Evolutionary conservation across 2,113 vertebrate species (phyloP).

Genomic region (Sporophila hypoxantha): DNA sequence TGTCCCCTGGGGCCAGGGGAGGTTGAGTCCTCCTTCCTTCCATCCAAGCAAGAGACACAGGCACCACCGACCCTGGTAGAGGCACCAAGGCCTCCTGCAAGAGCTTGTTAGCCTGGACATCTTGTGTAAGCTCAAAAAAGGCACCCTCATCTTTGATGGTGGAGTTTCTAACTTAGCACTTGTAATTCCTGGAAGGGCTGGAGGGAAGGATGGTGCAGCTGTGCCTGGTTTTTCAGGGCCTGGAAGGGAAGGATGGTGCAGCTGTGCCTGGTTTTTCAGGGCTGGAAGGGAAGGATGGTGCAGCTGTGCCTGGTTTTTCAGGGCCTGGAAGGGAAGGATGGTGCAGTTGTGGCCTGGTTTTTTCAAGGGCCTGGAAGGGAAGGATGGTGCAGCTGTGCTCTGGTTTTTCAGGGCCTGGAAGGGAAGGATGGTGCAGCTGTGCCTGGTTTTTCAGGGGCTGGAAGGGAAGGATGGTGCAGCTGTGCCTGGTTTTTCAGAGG

Average conservation of each 20-base stretch:
- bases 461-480: not conserved
- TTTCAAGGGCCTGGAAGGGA: not conserved
- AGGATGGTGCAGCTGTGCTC: no score
- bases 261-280: not conserved
- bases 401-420: not conserved
- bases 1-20: not conserved
- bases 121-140: not conserved
- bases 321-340: not conserved
- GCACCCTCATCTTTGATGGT: not conserved
- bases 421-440: no score
- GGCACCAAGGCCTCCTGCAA: not conserved
- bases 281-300: not conserved
- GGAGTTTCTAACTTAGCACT: not conserved
- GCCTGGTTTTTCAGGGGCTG: not conserved
- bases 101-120: no score
- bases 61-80: fast-evolving
- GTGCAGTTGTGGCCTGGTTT: no score
- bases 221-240: not conserved
- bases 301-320: not conserved
- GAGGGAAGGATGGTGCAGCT: no score
- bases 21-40: not conserved
- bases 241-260: not conserved
- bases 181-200: fast-evolving
- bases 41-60: not conserved
- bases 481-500: not conserved